A percentile compares a stretch with the other conserved stretches of the same genome.
Conservation (phyloP, 2,888 invertebrate species). For the Acanthacorydalis orientalis region DNA sequence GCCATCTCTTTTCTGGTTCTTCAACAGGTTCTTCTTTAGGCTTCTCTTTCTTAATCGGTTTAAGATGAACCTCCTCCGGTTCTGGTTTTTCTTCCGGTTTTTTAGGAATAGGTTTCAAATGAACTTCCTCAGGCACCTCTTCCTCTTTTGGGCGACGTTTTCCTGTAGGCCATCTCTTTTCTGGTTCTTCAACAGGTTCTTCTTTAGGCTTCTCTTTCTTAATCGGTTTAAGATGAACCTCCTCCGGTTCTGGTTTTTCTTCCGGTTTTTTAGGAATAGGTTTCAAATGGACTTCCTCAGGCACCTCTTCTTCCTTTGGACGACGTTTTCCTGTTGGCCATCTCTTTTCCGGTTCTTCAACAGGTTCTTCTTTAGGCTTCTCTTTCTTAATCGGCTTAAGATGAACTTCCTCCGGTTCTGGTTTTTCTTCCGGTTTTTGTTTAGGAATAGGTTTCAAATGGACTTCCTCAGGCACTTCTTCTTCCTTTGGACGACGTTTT, state of each 20-base stretch:
- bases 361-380: constrained; percentile 8
- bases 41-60: constrained; percentile 22
- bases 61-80: constrained; percentile 19
- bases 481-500: constrained; percentile 18
- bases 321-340: constrained; percentile 11
- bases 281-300: constrained; percentile 9
- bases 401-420: constrained; percentile 19
- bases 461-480: constrained; percentile 28
- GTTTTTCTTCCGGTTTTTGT: constrained; percentile 16
- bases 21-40: constrained; percentile 13
- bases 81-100: constrained; percentile 23
- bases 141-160: constrained; percentile 16
- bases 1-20: constrained; percentile 13
- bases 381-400: constrained; percentile 9
- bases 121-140: constrained; percentile 12
- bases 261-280: constrained; percentile 12
- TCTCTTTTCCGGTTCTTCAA: constrained; percentile 13
- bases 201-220: constrained; percentile 16
- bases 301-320: constrained; percentile 10
- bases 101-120: constrained; percentile 11
- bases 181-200: constrained; percentile 10
- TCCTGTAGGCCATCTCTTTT: constrained; percentile 15
- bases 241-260: constrained; percentile 15
- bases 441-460: constrained; percentile 28
- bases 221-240: constrained; percentile 24